A percentile compares a stretch with the other conserved stretches of the same genome.
Conservation (phyloP, 2,888 invertebrate species). For the Chydorus sphaericus region DNA sequence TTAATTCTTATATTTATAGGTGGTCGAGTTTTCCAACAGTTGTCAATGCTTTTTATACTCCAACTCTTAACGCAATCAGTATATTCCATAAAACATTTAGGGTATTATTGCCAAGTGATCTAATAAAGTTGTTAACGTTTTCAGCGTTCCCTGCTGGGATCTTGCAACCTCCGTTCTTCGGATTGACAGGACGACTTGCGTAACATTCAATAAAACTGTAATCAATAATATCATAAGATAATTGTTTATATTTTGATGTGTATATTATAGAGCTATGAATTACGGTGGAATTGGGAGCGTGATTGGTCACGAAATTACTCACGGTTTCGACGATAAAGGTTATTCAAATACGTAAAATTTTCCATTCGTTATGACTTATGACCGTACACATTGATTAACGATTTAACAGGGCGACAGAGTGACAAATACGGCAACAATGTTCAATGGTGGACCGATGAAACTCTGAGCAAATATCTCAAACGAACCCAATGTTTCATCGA, state of each 20-base stretch:
- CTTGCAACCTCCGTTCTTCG: conserved; percentile 81
- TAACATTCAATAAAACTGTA: too few species aligned
- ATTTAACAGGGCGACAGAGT: conserved; percentile 81
- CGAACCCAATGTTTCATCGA: conserved; percentile 70
- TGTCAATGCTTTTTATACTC: conserved; percentile 41
- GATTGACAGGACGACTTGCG: conserved; percentile 66
- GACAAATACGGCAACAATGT: conserved; percentile 79
- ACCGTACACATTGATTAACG: too few species aligned
- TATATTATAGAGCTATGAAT: conserved; percentile 51
- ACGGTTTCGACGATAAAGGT: conserved; percentile 32
- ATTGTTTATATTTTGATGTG: conserved; percentile 20
- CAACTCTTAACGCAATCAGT: conserved; percentile 38
- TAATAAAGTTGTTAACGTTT: neutral
- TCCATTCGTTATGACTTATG: too few species aligned
- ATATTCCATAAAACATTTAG: too few species aligned
- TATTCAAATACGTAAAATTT: too few species aligned
- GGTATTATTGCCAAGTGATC: too few species aligned
- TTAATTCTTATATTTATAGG: conserved; percentile 3
- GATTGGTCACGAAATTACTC: conserved; percentile 84
- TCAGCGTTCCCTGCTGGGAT: conserved; percentile 80
- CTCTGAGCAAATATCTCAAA: conserved; percentile 64
- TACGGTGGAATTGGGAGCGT: conserved; percentile 82
- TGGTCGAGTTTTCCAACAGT: conserved; percentile 28
- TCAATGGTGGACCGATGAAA: conserved; percentile 82
- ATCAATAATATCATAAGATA: neutral